Conservation (phyloP, 2,113 vertebrate genomes). For the Elgaria multicarinata region DNA sequence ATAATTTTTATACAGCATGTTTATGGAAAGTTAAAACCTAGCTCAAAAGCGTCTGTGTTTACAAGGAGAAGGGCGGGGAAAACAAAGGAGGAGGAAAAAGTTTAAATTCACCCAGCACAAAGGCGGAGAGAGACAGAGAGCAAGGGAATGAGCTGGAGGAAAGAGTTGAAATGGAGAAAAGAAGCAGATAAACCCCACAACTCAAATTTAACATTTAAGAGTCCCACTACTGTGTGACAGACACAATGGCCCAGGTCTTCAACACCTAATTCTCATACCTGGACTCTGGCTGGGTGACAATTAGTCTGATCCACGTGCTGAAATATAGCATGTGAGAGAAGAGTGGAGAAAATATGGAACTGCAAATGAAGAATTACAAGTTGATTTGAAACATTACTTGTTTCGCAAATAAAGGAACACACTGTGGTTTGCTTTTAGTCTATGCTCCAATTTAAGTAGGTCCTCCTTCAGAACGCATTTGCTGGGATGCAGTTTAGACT, state of each 20-base stretch:
- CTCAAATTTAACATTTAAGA: background rate
- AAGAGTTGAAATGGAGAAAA: too few relatives aligned
- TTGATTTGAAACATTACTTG: background rate
- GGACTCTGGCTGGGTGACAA: background rate
- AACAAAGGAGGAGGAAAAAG: too few relatives aligned
- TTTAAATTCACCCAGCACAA: too few relatives aligned
- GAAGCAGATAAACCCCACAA: background rate
- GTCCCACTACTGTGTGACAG: background rate
- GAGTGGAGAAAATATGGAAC: too few relatives aligned
- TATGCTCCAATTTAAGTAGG: background rate
- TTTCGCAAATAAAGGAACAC: background rate
- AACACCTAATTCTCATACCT: background rate
- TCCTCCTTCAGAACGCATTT: conserved; percentile 1
- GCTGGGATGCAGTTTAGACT: conserved; percentile 19
- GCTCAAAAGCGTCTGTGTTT: too few relatives aligned
- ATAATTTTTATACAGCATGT: too few relatives aligned
- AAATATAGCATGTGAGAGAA: background rate
- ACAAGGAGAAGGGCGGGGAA: too few relatives aligned
- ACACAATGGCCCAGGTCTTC: background rate
- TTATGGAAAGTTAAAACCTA: too few relatives aligned
- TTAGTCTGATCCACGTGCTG: background rate
- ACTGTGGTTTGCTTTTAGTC: background rate
- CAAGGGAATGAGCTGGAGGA: too few relatives aligned
- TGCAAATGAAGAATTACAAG: background rate
- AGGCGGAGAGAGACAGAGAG: too few relatives aligned